Percentiles rank a stretch among this genome's conserved stretches.
phyloP scores from a whole-genome alignment of 1,140 invertebrate species.

The Cardiocondyla obscurior region DNA sequence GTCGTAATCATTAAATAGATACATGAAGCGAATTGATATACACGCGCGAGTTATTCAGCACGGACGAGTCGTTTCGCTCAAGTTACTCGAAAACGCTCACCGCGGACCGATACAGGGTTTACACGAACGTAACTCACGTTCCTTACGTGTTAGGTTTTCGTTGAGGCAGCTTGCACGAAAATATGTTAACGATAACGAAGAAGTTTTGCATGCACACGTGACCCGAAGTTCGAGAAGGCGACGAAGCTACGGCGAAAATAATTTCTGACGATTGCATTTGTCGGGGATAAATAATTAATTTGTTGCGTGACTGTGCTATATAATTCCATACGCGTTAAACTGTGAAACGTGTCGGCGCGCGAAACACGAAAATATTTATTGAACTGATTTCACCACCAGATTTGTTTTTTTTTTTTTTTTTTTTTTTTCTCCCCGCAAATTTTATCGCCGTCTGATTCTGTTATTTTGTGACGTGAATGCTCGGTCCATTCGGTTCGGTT shows the following conservation, averaged over 20 bases:
- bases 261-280: background rate
- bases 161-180: slow-evolving; percentile 29
- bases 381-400: background rate
- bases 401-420: background rate
- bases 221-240: background rate
- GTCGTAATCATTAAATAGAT: slow-evolving; percentile 51
- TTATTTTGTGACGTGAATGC: slow-evolving; percentile 12
- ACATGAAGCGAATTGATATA: slow-evolving; percentile 42
- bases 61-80: background rate
- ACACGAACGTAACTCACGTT: slow-evolving; percentile 36
- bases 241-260: slow-evolving; percentile 6
- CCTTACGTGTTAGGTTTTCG: slow-evolving; percentile 16
- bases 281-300: background rate
- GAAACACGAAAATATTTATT: background rate
- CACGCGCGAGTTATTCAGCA: slow-evolving; percentile 34
- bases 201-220: background rate
- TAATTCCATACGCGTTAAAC: background rate
- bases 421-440: background rate
- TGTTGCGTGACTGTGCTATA: background rate
- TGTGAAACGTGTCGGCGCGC: too few species aligned
- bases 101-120: slow-evolving; percentile 25
- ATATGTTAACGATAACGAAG: slow-evolving; percentile 34
- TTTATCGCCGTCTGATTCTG: background rate
- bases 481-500: slow-evolving; percentile 29
- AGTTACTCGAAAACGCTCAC: slow-evolving; percentile 22